Evolutionary conservation across 2,797 vertebrate genomes (phyloP), one percentile per base, ranked within the genome.

Genomic region (Nothura maculosa): DNA sequence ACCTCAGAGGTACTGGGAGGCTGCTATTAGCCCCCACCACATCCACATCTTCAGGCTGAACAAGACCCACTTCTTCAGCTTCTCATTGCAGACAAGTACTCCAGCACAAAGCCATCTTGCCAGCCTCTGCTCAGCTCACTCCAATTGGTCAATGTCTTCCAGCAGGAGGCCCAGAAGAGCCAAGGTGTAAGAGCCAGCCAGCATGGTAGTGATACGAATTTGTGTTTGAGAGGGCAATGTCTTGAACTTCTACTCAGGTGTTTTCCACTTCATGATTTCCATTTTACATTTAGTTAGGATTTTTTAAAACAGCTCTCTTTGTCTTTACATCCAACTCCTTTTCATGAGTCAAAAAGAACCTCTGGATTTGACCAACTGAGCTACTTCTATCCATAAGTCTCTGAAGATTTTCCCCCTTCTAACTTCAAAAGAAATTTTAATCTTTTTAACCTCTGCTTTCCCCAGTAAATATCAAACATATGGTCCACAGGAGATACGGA

Each of bases 371-470:
- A 76, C 47, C 69, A 38, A 66, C 61, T 27, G 38, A 83, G 14
- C 47, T 89, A 42, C 66, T 87, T 89, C 62, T 64, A 87, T 68
- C 50, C 0, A 5, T 62, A 89, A 87, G 50, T 85, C 58, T 78
- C 32, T 52, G 16, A 87, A 75, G 72, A 10, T 89, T 94, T 93
- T 57, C 50, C 36, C 68, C 68, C 62, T 57, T 0, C 4, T 75
- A 28, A 81, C 73, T 89, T 91, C 84, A 92, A 67, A 94, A 92
- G 43, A 18, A 89, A 19, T 85, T 92, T 32, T 81, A 85, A 80
- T 85, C 40, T 75, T 90, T 87, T 87, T 81, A 90, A 89, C 81
- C 28, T 90, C 81, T 93, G 54, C 54, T 87, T 95, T 92, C n/a
- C 30, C 20, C 21, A 38, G 54, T 80, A 83, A 81, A 92, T 68